Evolutionary conservation across 2,113 vertebrate genomes (phyloP).

Genomic region (human (Homo sapiens)): DNA sequence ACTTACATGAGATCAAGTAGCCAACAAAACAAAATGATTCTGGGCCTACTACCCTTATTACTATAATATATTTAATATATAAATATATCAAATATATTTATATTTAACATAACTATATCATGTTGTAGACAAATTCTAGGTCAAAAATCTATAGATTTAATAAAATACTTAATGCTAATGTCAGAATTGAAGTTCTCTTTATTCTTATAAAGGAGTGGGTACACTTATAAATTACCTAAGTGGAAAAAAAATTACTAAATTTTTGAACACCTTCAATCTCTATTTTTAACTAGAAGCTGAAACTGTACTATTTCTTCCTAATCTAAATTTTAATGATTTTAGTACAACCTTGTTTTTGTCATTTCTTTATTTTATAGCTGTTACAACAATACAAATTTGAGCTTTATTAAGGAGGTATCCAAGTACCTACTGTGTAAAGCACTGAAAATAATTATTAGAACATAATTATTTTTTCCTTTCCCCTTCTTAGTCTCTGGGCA

Average conservation of each 20-base stretch:
- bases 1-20: background rate
- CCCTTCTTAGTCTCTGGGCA: background rate
- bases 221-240: background rate
- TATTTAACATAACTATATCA: background rate
- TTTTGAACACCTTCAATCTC: background rate
- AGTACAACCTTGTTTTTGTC: background rate
- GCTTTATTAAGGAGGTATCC: background rate
- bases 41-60: background rate
- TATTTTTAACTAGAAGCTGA: background rate
- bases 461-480: background rate
- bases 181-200: background rate
- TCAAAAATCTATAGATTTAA: background rate
- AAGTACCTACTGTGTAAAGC: background rate
- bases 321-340: slow-evolving; percentile 13
- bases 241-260: background rate
- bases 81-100: too few species aligned
- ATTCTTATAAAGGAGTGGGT: background rate
- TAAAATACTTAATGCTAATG: background rate
- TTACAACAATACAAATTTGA: background rate
- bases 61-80: background rate
- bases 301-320: background rate
- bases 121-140: background rate
- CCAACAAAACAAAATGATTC: background rate
- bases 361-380: background rate
- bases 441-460: background rate